phyloP scores from a whole-genome alignment of 30 jellyfish, hydroid and myxozoan species.

The Sanderia malayensis region DNA sequence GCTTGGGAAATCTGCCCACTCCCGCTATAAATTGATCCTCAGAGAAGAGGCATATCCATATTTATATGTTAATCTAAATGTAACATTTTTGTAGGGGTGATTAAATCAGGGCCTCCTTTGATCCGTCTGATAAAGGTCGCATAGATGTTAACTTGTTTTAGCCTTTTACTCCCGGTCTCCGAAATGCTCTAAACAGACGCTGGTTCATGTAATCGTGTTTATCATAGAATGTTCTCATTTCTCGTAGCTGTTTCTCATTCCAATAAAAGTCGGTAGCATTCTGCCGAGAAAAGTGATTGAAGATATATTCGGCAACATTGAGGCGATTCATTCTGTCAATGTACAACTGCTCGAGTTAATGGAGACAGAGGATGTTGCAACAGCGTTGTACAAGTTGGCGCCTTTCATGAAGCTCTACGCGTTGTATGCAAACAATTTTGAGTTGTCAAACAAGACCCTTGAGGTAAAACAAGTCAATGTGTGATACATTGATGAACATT shows the following conservation, averaged over 20 bases:
- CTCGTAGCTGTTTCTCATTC: slow-evolving; percentile 74
- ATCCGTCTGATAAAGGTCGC: no score
- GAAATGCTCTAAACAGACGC: no score
- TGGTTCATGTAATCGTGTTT: no score
- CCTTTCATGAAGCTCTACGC: slow-evolving; percentile 88
- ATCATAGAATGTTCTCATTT: no score
- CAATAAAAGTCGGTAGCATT: slow-evolving; percentile 65
- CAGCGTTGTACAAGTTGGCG: slow-evolving; percentile 75
- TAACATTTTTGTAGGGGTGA: no score
- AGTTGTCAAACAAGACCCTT: slow-evolving; percentile 65
- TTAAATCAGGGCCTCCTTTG: no score
- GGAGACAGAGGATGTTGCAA: slow-evolving; percentile 82
- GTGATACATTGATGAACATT: background rate
- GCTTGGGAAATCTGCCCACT: no score
- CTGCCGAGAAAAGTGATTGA: slow-evolving; percentile 65
- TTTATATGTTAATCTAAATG: no score
- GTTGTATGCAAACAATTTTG: slow-evolving; percentile 88
- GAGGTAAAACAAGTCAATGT: slow-evolving; percentile 49
- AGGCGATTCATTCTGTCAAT: slow-evolving; percentile 77
- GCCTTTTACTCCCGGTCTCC: no score
- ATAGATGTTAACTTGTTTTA: no score
- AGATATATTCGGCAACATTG: slow-evolving; percentile 81
- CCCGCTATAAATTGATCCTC: no score
- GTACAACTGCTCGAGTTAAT: slow-evolving; percentile 62
- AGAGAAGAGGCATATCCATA: no score